Evolutionary conservation across 2,797 vertebrate species (phyloP).

Genomic region (Rhynchonycteris naso): DNA sequence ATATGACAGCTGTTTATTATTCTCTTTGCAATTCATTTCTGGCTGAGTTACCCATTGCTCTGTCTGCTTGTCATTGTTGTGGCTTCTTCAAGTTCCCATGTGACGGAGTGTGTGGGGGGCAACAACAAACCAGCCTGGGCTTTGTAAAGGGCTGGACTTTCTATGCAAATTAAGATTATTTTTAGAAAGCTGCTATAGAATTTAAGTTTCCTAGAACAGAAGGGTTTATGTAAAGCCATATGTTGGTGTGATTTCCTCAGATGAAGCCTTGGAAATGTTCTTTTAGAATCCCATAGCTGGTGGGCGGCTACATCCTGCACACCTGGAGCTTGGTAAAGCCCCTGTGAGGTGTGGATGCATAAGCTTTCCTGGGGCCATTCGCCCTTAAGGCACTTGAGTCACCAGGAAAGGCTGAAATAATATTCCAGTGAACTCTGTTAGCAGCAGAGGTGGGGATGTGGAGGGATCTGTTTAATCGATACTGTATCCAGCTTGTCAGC

Average conservation of each 20-base stretch:
- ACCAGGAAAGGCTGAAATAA: background rate
- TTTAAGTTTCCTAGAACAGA: slow-evolving; percentile 78
- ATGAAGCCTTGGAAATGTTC: slow-evolving; percentile 79
- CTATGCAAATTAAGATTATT: slow-evolving; percentile 83
- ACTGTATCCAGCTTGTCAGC: slow-evolving; percentile 31
- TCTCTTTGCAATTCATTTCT: slow-evolving; percentile 62
- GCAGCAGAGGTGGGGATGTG: background rate
- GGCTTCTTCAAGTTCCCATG: slow-evolving; percentile 67
- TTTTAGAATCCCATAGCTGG: background rate
- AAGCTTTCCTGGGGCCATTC: background rate
- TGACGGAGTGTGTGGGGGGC: background rate
- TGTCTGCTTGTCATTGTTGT: slow-evolving; percentile 67
- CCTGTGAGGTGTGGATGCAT: background rate
- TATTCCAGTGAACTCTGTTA: background rate
- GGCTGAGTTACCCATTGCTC: slow-evolving; percentile 69
- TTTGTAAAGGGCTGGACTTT: slow-evolving; percentile 5
- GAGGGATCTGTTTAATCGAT: slow-evolving; percentile 49
- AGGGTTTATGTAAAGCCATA: slow-evolving; percentile 81
- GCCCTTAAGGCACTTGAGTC: background rate
- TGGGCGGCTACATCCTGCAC: rapidly evolving
- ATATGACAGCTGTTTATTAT: slow-evolving; percentile 64
- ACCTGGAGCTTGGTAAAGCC: too few species aligned
- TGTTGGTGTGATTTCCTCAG: slow-evolving; percentile 74
- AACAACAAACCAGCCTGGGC: slow-evolving; percentile 62
- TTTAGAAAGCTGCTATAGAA: slow-evolving; percentile 82